These are phyloP conservation scores for Lacerta bilineata DNA, from an alignment of 2,797 vertebrate genomes.

Conservation along the genomic window DNA sequence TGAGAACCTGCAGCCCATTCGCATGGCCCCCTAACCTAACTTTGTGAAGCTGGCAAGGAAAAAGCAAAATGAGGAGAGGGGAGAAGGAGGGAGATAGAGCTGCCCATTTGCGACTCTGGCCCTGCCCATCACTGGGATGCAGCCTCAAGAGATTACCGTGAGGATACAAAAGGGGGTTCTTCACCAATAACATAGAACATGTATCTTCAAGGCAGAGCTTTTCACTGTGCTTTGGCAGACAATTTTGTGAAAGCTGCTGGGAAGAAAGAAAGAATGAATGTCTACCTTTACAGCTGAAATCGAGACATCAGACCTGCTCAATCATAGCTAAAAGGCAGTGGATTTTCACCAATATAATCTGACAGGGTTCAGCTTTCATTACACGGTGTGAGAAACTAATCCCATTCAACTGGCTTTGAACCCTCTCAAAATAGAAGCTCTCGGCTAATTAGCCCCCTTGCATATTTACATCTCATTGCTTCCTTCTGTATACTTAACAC, in stretches of 20 bases:
- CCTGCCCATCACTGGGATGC: background rate
- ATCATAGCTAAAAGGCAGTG: slow-evolving; percentile 10
- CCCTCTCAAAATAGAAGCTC: slow-evolving; percentile 51
- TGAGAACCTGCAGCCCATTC: background rate
- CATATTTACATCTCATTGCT: slow-evolving; percentile 56
- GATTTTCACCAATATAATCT: slow-evolving; percentile 7
- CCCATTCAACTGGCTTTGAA: slow-evolving; percentile 39
- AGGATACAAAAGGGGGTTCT: background rate
- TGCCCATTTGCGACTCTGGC: too few relatives aligned
- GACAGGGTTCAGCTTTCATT: slow-evolving; percentile 48
- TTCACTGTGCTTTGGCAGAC: background rate
- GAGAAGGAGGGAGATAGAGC: background rate
- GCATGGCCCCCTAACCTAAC: background rate
- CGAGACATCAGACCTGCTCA: background rate
- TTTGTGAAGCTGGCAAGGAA: background rate
- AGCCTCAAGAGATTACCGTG: background rate
- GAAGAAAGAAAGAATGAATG: background rate
- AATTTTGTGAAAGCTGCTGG: background rate
- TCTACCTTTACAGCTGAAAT: slow-evolving; percentile 11
- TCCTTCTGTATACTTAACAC: slow-evolving; percentile 46
- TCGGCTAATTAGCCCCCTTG: slow-evolving; percentile 57
- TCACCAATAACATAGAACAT: background rate
- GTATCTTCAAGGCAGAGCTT: background rate
- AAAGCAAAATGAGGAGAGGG: background rate
- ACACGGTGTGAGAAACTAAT: slow-evolving; percentile 53